Conservation (phyloP, 92 coral and sea anemone species). For the Epizoanthus rinbou region DNA sequence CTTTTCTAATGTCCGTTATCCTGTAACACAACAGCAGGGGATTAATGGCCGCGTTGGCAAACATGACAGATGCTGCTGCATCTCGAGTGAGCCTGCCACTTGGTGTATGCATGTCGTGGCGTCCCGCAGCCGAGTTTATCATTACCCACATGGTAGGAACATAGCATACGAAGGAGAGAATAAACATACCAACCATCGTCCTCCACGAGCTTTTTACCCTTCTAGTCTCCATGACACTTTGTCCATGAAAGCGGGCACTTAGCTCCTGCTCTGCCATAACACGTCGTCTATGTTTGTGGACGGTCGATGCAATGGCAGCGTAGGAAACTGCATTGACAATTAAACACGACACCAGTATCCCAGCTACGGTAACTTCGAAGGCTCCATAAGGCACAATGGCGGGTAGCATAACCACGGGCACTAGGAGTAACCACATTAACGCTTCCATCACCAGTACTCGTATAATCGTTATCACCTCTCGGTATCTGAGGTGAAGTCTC, state of each 20-base stretch:
- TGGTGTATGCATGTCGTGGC: not conserved
- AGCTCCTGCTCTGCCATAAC: constrained; percentile 21
- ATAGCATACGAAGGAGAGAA: constrained; percentile 11
- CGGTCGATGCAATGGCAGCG: constrained; percentile 14
- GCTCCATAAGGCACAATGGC: not conserved
- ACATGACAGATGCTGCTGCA: constrained; percentile 25
- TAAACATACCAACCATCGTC: constrained; percentile 29
- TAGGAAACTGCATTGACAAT: constrained; percentile 8
- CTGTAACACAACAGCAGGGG: constrained; percentile 32
- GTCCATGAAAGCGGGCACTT: constrained; percentile 22
- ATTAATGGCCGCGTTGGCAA: constrained; percentile 20
- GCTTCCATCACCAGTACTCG: constrained; percentile 38
- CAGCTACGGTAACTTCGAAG: constrained; percentile 23
- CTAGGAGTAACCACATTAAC: constrained; percentile 10
- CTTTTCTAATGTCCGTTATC: constrained; percentile 13
- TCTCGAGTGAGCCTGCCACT: constrained; percentile 7
- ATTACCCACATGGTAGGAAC: constrained; percentile 25
- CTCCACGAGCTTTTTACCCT: constrained; percentile 16
- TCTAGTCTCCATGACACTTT: constrained; percentile 11
- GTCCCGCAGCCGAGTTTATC: not conserved
- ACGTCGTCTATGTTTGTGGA: constrained; percentile 9
- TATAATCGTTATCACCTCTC: constrained; percentile 34
- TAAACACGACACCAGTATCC: not conserved
- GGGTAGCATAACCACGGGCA: constrained; percentile 16
- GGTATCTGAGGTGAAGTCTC: constrained; percentile 45